Conservation (phyloP, 1,140 invertebrate species). For the Scaptodrosophila lebanonensis region DNA sequence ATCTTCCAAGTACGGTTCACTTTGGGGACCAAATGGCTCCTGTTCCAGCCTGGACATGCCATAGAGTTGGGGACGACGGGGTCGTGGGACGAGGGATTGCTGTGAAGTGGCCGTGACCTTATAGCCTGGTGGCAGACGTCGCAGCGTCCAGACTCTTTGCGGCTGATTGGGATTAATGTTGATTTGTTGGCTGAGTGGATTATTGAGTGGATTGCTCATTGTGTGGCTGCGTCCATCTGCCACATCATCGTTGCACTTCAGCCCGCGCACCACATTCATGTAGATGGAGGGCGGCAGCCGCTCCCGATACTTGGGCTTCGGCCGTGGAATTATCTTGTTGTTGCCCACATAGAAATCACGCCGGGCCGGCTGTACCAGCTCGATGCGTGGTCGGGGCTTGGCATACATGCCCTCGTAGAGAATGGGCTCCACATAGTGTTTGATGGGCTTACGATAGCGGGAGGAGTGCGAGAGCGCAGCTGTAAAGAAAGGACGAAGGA, state of each 20-base stretch:
- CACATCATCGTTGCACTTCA: constrained; percentile 50
- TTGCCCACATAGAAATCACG: constrained; percentile 50
- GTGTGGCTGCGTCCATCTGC: background rate
- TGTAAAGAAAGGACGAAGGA: background rate
- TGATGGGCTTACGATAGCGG: constrained; percentile 41
- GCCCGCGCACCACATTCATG: constrained; percentile 52
- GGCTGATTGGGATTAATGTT: constrained; percentile 19
- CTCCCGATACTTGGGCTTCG: constrained; percentile 40
- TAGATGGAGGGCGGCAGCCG: constrained; percentile 52
- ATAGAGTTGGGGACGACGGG: background rate
- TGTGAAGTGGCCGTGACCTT: background rate
- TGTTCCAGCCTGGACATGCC: constrained; percentile 8
- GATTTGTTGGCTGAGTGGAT: background rate
- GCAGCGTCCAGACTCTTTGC: background rate
- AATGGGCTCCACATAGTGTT: constrained; percentile 62
- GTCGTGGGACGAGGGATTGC: background rate
- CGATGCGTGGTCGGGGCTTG: constrained; percentile 38
- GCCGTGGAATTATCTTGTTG: constrained; percentile 50
- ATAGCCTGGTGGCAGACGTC: background rate
- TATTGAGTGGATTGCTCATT: background rate
- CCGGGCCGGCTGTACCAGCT: constrained; percentile 6
- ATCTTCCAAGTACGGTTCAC: constrained; percentile 26
- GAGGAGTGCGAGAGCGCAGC: background rate
- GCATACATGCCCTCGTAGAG: constrained; percentile 48
- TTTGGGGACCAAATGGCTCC: constrained; percentile 10